phyloP scores from a whole-genome alignment of 2,113 vertebrate genomes.

The Paracanthobrama guichenoti region DNA sequence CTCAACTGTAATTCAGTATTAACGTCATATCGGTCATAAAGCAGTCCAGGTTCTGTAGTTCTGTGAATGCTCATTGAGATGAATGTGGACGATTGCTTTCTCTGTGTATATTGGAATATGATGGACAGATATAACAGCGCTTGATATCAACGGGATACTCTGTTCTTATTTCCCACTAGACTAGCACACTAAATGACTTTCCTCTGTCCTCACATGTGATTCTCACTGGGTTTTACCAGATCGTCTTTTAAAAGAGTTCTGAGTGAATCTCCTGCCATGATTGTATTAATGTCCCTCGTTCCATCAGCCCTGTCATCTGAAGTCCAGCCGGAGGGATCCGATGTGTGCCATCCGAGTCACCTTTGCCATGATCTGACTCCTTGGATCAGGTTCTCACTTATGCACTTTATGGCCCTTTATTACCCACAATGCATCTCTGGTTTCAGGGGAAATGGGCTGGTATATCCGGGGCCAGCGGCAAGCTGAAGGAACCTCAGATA shows the following conservation, averaged over 20 bases:
- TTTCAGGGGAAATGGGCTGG: conserved; percentile 49
- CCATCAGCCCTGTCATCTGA: conserved; percentile 3
- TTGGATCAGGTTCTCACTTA: conserved; percentile 40
- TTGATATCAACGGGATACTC: not conserved
- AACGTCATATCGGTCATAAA: too few species aligned
- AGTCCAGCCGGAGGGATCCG: too few species aligned
- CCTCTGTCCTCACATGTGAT: not conserved
- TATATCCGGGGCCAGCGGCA: conserved; percentile 34
- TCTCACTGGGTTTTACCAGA: conserved; percentile 19
- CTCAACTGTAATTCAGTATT: not conserved
- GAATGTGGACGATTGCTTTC: not conserved
- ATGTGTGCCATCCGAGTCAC: not conserved
- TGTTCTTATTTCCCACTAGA: conserved; percentile 13
- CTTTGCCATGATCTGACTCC: not conserved
- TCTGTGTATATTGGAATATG: not conserved
- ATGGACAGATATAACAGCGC: too few species aligned
- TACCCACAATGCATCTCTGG: conserved; percentile 47
- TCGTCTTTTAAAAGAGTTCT: conserved; percentile 33
- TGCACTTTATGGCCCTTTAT: conserved; percentile 25
- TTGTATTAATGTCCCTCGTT: conserved; percentile 37
- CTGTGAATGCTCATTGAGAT: too few species aligned
- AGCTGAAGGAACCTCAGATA: conserved; percentile 30
- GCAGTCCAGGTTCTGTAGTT: too few species aligned
- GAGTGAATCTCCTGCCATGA: conserved; percentile 9
- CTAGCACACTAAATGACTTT: not conserved